Percentiles rank a stretch among this genome's conserved stretches.
These are phyloP conservation scores for Philonicus albiceps DNA, from an alignment of 2,888 invertebrate genomes.

Conservation along the genomic window DNA sequence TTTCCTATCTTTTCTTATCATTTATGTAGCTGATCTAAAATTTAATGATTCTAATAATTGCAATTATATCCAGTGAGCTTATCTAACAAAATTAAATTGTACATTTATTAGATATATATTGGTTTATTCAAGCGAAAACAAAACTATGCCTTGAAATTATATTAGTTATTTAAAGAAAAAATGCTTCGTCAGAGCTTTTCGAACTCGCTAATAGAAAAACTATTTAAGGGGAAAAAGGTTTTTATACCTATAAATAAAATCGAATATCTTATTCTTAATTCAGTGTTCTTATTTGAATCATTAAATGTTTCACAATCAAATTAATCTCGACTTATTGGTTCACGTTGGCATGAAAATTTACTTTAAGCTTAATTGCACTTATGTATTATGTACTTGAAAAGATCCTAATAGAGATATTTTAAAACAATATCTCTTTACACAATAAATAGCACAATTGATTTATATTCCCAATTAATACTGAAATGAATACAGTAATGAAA, in stretches of 20 bases:
- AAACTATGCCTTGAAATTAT: background rate
- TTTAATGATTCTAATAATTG: no score
- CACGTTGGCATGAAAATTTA: background rate
- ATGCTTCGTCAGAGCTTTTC: background rate
- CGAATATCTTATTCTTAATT: background rate
- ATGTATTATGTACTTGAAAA: background rate
- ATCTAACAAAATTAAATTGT: no score
- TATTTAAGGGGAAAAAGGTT: no score
- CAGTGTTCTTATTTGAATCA: background rate
- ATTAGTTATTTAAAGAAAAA: background rate
- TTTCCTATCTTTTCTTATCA: no score
- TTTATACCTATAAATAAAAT: no score
- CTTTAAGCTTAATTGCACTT: conserved; percentile 5
- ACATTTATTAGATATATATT: no score
- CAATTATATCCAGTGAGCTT: no score
- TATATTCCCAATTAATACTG: conserved; percentile 16
- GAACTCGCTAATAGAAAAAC: no score
- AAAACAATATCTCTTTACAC: conserved; percentile 14
- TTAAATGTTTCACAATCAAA: background rate
- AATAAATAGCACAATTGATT: background rate
- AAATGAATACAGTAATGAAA: background rate
- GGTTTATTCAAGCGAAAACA: background rate
- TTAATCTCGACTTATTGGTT: background rate
- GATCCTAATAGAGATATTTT: background rate
- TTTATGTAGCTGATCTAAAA: no score